Base-by-base conservation (phyloP, 1,140 invertebrate species). In the Drosophila parabipectinata region DNA sequence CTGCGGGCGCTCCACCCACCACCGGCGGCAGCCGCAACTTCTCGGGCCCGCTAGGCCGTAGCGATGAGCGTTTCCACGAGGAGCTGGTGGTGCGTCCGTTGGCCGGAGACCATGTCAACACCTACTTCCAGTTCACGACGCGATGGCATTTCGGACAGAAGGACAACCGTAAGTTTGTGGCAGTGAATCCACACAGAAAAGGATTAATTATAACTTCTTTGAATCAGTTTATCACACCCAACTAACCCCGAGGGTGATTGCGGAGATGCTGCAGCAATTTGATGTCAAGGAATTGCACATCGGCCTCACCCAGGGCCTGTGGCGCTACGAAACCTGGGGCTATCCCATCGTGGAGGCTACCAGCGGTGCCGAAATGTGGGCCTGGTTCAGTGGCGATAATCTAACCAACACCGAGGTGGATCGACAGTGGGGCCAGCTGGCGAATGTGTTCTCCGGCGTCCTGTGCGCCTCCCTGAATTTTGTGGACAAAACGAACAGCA, bases 401-500 rank as follows among this genome's bases (percentile, higher is more conserved):
- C 54, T 91, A 3, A 93, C 93, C 37, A 77, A 92, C 30, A 83
- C 92, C 14, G 89, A 94, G 88, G 94, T 98, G 14, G 95, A 98
- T 90, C 93, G 94, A 57, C 95, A 96, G 75, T 99, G 98, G 98
- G 95, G 95, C 78, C 95, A 96, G 69, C 92, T 99, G 37, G 96
- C 96, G 52, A 97, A 97, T 91, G 96, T 97, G 1, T 93, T 99
- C 21, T 98, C 98, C 32, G 98, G 98, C 4, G 93, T 99, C 1
- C 95, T 99, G 50, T 99, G 98, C 94, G 97, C 98, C 21, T 99
- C 98, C 1, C 93, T 99, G 5, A 99, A 99, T 93, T 99, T 99
- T 91, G 96, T 99, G 64, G 97, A 98, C 93, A 93, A 93, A n/a
- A 95, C 96, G 14, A 98, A 97, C 72, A 98, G 96, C 28, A 94